These are phyloP conservation scores for Pedetes capensis DNA, from an alignment of 2,113 vertebrate species.

Conservation along the genomic window DNA sequence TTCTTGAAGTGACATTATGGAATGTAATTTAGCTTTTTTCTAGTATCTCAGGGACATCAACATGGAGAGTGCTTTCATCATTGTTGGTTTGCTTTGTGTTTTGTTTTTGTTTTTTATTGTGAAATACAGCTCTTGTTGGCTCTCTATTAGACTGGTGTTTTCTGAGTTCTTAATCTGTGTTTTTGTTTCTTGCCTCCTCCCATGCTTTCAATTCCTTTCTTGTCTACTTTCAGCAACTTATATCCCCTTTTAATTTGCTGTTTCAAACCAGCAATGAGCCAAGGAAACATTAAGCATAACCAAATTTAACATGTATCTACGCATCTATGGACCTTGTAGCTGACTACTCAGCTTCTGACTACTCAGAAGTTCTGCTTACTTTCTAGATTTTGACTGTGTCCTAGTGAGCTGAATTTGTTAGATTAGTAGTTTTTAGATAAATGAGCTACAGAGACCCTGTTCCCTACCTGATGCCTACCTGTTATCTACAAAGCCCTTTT, in stretches of 20 bases:
- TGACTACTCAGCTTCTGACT: not conserved
- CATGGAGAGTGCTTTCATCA: not conserved
- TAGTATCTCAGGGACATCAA: not conserved
- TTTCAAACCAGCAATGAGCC: slow-evolving; percentile 29
- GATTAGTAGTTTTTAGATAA: not conserved
- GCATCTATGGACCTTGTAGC: not conserved
- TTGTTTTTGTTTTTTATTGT: not conserved
- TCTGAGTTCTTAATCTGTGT: slow-evolving; percentile 11
- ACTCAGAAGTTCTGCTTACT: not conserved
- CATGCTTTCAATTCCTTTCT: slow-evolving; percentile 19
- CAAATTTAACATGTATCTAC: slow-evolving; percentile 32
- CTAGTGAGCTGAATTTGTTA: slow-evolving; percentile 2
- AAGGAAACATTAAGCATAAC: slow-evolving; percentile 1
- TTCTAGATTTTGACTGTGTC: slow-evolving; percentile 13
- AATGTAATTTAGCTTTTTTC: slow-evolving; percentile 9
- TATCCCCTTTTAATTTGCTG: slow-evolving; percentile 43
- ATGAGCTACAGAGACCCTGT: not conserved
- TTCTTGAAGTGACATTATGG: slow-evolving; percentile 5
- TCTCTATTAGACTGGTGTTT: not conserved
- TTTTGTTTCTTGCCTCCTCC: slow-evolving; percentile 30
- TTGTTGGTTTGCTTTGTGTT: not conserved
- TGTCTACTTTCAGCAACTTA: slow-evolving; percentile 27
- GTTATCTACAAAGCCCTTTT: not conserved
- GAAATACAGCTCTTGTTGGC: not conserved
- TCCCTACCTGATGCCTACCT: not conserved